Base-by-base conservation (phyloP, 2,797 vertebrate genomes). In the Syndactyla subalaris region DNA sequence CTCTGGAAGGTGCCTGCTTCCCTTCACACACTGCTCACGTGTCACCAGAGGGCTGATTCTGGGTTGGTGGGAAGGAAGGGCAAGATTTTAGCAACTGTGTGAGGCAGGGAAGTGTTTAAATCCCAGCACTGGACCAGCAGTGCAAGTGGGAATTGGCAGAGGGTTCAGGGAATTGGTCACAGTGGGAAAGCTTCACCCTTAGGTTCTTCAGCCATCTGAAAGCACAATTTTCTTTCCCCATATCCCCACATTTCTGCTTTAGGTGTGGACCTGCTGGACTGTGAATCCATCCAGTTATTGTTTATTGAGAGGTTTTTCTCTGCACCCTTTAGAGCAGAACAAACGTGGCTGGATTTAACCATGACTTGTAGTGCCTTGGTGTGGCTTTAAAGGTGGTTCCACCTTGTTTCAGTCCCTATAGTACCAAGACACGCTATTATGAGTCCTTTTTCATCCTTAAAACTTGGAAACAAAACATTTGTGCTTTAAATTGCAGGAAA, bases 1-100 rank as follows among this genome's bases (percentile, higher is more conserved):
- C 99, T 99, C 36, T 99, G 99, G 99, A 99, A 99, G 99, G 99
- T 99, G 82, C 72, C 49, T 54, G 39, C 57, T 57, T 36, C 70
- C 70, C 58, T 61, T 68, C 57, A 66, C 4, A 24, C 32, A 3
- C n/a, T 1, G 1, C 2, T 12, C 34, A 0, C 24, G 1, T 79
- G 41, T 43, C 51, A 23, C 55, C 32, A 30, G 24, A 43, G 14
- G 39, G 26, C 32, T 70, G 4, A 14, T 43, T 54, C 26, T 58
- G 15, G 5, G 39, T 9, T 32, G 61, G 51, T 51, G 3, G 10
- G 20, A 58, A 67, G 48, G 38, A 58, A 36, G 41, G 21, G 26
- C 16, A 13, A 24, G 62, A 14, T 14, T 36, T 2, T 23, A 55
- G 67, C 32, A 66, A 0, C 12, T 48, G 10, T 12, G 1, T 4